phyloP scores from a whole-genome alignment of 2,888 invertebrate species.

The Pristionchus arcanus region DNA sequence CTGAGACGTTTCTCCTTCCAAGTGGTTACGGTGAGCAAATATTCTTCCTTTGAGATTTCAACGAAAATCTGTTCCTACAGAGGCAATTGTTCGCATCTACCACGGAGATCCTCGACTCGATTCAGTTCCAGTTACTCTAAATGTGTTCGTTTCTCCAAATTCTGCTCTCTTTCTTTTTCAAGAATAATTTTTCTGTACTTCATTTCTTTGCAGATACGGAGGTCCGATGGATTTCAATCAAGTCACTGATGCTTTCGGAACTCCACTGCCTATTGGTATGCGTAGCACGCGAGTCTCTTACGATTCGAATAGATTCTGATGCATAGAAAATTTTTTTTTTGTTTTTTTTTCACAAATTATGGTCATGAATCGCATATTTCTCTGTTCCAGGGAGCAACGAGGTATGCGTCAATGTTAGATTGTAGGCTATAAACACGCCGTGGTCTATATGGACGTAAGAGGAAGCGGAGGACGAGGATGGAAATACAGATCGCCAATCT shows the following conservation, averaged over 20 bases:
- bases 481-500: slow-evolving; percentile 80
- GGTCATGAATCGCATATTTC: too few species aligned
- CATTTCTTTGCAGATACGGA: slow-evolving; percentile 22
- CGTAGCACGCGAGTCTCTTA: too few species aligned
- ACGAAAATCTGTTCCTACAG: neutral
- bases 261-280: slow-evolving; percentile 60
- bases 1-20: neutral
- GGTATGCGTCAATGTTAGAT: too few species aligned
- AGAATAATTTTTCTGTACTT: neutral
- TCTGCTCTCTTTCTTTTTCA: neutral
- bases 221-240: slow-evolving; percentile 17
- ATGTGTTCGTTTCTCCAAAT: neutral
- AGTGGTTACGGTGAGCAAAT: neutral
- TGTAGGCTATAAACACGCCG: slow-evolving; percentile 83
- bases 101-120: neutral
- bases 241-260: neutral
- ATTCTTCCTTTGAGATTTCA: too few species aligned
- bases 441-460: slow-evolving; percentile 93
- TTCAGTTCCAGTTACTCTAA: slow-evolving; percentile 8
- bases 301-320: too few species aligned
- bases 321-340: too few species aligned
- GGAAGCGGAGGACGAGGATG: slow-evolving; percentile 91
- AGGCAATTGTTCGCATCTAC: slow-evolving; percentile 40
- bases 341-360: too few species aligned
- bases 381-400: slow-evolving; percentile 88